Conservation (phyloP, 2,797 vertebrate genomes). For the Sebastes oblongus region DNA sequence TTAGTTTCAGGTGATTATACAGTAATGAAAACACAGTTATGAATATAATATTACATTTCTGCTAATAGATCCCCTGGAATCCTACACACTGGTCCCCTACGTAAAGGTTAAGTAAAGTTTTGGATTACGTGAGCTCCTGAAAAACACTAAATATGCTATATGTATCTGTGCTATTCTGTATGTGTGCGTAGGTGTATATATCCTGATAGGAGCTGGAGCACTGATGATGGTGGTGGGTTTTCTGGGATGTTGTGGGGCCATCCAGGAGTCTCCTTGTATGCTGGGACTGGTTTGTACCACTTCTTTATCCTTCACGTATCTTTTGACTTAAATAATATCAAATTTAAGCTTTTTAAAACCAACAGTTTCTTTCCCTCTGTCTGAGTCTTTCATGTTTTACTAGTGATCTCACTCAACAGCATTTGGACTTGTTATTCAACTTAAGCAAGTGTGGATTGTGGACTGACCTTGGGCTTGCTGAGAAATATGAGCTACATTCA, state of each 20-base stretch:
- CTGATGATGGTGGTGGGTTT: constrained; percentile 99
- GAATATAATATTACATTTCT: no score
- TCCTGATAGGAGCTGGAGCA: constrained; percentile 93
- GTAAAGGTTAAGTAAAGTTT: background rate
- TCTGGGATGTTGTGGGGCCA: constrained; percentile 96
- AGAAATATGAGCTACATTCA: constrained; percentile 17
- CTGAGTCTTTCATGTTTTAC: background rate
- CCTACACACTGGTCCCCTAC: no score
- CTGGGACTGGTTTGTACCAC: constrained; percentile 90
- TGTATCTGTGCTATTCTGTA: background rate
- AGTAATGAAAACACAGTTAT: no score
- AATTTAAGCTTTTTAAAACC: background rate
- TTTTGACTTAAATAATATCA: background rate
- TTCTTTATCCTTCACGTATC: background rate
- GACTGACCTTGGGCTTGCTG: constrained; percentile 1
- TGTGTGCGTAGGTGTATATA: constrained; percentile 88
- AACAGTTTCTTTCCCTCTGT: background rate
- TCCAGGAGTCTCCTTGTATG: constrained; percentile 97
- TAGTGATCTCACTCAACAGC: background rate
- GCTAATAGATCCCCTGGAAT: no score
- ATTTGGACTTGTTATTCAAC: background rate
- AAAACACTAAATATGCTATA: background rate
- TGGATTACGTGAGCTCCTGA: background rate
- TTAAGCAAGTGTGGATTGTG: constrained; percentile 5
- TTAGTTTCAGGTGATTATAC: no score